phyloP scores from a whole-genome alignment of 2,113 vertebrate genomes.

The Seriola rivoliana region DNA sequence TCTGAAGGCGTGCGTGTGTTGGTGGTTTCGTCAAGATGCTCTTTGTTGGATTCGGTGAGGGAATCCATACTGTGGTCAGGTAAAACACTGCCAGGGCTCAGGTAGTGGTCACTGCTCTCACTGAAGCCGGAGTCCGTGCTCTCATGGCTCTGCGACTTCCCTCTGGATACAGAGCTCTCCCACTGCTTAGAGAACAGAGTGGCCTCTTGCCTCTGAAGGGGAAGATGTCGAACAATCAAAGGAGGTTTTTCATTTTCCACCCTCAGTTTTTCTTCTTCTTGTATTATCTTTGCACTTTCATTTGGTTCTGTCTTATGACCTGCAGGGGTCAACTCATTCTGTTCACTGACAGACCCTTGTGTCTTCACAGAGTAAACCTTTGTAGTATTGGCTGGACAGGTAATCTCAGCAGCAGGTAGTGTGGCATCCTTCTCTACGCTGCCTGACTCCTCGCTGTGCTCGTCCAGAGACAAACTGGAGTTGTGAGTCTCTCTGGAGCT shows the following conservation, averaged over 20 bases:
- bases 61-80: slow-evolving; percentile 84
- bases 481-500: slow-evolving; percentile 73
- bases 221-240: slow-evolving; percentile 73
- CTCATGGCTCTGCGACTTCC: slow-evolving; percentile 91
- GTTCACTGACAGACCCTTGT: slow-evolving; percentile 23
- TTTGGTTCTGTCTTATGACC: slow-evolving; percentile 32
- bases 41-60: slow-evolving; percentile 76
- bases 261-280: slow-evolving; percentile 36
- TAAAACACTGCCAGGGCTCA: slow-evolving; percentile 84
- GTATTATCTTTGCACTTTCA: slow-evolving; percentile 12
- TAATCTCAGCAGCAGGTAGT: slow-evolving; percentile 38
- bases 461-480: slow-evolving; percentile 71
- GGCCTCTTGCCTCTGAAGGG: slow-evolving; percentile 89
- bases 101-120: slow-evolving; percentile 90
- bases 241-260: slow-evolving; percentile 69
- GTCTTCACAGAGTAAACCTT: slow-evolving; percentile 14
- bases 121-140: slow-evolving; percentile 98
- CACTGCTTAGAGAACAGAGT: slow-evolving; percentile 86
- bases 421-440: slow-evolving; percentile 56
- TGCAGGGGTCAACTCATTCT: slow-evolving; percentile 46
- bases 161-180: slow-evolving; percentile 81
- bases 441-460: slow-evolving; percentile 48
- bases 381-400: slow-evolving; percentile 1
- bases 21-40: slow-evolving; percentile 49
- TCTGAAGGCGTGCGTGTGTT: slow-evolving; percentile 34